Evolutionary conservation across 2,888 invertebrate species (phyloP), one percentile per base, ranked within the genome.

Genomic region (Strigamia transsilvanica): DNA sequence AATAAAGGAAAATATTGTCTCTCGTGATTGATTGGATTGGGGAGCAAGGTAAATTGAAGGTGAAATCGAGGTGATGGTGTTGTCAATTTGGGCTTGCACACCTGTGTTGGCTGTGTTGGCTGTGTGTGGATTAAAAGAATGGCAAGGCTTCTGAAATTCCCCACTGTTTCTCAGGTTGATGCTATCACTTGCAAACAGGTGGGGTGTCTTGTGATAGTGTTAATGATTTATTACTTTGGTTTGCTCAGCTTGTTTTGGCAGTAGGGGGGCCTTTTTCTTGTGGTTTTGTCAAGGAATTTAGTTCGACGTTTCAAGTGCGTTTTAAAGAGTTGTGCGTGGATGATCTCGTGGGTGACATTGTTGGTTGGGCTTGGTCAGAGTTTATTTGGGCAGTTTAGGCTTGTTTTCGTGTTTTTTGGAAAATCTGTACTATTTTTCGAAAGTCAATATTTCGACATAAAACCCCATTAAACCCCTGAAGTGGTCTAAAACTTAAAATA

Each of bases 121-220:
- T 3, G 61, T 21, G 61, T 66, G 73, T 73, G 73, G 73, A 73
- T 73, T 73, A 27, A 73, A 27, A 27, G 10, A 2, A 46, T 12
- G 10, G 38, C 38, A 15, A 73, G 73, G 73, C 73, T 73, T 73
- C 73, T 73, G 73, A 73, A 73, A 73, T 73, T 73, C 73, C 73
- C 73, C 73, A 73, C 73, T 73, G 73, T 73, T 73, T 73, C 73
- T 23, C 18, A 12, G 12, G 27, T 73, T 32, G 73, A 73, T 73
- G 73, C 27, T 73, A 73, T 73, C 73, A 73, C 27, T 73, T 27
- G 32, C 73, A 32, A 6, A 73, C 6, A 73, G 73, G 73, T 73
- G 32, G 73, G 73, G 73, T 73, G 73, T 73, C 73, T 73, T 23
- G 27, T 27, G 73, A 73, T 73, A 73, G 73, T 73, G 73, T 73